These are phyloP conservation scores for Eueides isabella DNA, from an alignment of 1,140 invertebrate genomes.

Conservation along the genomic window DNA sequence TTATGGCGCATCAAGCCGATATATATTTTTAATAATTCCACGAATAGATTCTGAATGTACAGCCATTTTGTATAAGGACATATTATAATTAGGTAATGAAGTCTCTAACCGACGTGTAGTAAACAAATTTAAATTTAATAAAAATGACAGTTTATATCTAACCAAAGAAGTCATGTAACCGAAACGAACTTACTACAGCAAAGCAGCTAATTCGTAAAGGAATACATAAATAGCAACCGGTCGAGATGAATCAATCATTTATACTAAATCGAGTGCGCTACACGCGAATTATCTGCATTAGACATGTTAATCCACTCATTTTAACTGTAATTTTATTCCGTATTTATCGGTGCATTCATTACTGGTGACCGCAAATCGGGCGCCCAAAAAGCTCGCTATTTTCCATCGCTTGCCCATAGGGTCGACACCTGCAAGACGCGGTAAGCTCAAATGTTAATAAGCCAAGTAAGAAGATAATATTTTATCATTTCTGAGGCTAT, in stretches of 20 bases:
- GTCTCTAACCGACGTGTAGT: no score
- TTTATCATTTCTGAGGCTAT: background rate
- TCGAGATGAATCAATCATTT: constrained; percentile 72
- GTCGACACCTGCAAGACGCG: constrained; percentile 14
- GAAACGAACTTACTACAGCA: background rate
- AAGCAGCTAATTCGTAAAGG: constrained; percentile 43
- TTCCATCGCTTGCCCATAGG: constrained; percentile 49
- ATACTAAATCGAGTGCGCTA: constrained; percentile 73
- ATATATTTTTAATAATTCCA: no score
- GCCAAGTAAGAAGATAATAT: background rate
- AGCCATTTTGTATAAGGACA: no score
- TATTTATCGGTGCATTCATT: constrained; percentile 82
- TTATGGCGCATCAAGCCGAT: no score
- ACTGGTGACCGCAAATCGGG: constrained; percentile 78
- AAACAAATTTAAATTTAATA: no score
- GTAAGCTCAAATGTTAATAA: background rate
- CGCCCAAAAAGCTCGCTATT: constrained; percentile 79
- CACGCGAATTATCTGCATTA: constrained; percentile 81
- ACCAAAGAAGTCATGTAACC: background rate
- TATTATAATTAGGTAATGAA: no score
- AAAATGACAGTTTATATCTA: background rate
- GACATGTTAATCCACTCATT: constrained; percentile 83
- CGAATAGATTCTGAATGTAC: no score
- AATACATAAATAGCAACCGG: constrained; percentile 49
- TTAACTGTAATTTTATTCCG: constrained; percentile 83